Evolutionary conservation across 2,113 vertebrate genomes (phyloP), one percentile per base, ranked within the genome.

Genomic region (Prunella fulvescens): DNA sequence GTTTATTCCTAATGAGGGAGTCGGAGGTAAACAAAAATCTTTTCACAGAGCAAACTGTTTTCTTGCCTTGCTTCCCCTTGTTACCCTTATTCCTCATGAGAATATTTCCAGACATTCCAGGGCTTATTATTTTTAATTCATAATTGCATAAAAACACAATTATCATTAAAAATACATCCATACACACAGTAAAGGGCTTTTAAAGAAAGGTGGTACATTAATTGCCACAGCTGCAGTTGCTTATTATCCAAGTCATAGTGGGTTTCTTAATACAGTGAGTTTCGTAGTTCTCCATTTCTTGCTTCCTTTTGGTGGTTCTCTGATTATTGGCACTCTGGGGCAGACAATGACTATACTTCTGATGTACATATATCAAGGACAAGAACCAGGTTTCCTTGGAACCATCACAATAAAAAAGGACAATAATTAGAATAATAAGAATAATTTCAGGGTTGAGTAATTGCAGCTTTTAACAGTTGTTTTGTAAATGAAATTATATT

Each of bases 81-180:
- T 6, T 51, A 5, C 6, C 4, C 9, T 83, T 50, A 60, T 0
- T 1, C 8, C 12, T 65, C 12, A 10, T 3, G 16, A 86, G 4
- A 33, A 7, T 77, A 86, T 80, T 88, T 77, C n/a, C 69, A 80
- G 48, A 54, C 29, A 29, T 12, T 51, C 29, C 31, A 76, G 18
- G 56, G 14, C 16, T 60, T 79, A 64, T n/a, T 42, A 22, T 71
- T 76, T 88, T 80, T 45, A 88, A 91, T 88, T 77, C 51, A 80
- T 60, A 86, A 51, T 44, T 64, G 19, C 33, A 76, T 60, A 54
- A 83, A 92, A 69, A 8, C 23, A 29, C 1, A 3, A 33, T 56
- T 83, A n/a, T 65, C 14, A 64, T 91, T 82, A 82, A 80, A 85
- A 86, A 86, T 25, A 25, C 37, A 71, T 67, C 13, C 13, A 35